phyloP scores from a whole-genome alignment of 2,113 vertebrate species.

The Agapornis roseicollis region DNA sequence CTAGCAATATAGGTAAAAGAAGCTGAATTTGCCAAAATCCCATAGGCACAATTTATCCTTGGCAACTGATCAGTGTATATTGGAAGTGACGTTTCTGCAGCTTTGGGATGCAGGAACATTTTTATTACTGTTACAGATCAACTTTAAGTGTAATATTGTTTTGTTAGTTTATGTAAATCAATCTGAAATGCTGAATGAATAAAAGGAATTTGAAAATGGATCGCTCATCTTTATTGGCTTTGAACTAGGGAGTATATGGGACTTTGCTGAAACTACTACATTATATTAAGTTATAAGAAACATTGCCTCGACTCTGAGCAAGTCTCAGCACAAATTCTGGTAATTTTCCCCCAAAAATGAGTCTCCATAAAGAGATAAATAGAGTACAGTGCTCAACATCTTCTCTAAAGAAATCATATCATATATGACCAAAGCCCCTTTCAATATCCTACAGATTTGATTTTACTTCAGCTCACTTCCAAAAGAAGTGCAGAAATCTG shows the following conservation, averaged over 20 bases:
- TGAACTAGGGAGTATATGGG: background rate
- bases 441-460: background rate
- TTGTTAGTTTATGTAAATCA: slow-evolving; percentile 58
- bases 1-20: background rate
- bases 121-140: slow-evolving; percentile 53
- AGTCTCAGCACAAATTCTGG: background rate
- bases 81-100: slow-evolving; percentile 25
- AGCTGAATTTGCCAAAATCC: slow-evolving; percentile 33
- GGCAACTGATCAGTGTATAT: slow-evolving; percentile 30
- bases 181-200: slow-evolving; percentile 21
- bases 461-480: slow-evolving; percentile 5
- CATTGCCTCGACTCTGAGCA: background rate
- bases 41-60: slow-evolving; percentile 26
- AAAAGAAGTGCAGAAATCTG: background rate
- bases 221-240: slow-evolving; percentile 2
- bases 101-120: slow-evolving; percentile 37
- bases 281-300: background rate
- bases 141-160: slow-evolving; percentile 52
- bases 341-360: slow-evolving; percentile 28
- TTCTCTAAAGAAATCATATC: background rate
- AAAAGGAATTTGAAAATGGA: slow-evolving; percentile 26
- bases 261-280: slow-evolving; percentile 5
- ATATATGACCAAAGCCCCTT: background rate
- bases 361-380: background rate
- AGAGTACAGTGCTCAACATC: background rate